These are phyloP conservation scores for Aramus guarauna DNA, from an alignment of 2,113 vertebrate species.

Conservation along the genomic window DNA sequence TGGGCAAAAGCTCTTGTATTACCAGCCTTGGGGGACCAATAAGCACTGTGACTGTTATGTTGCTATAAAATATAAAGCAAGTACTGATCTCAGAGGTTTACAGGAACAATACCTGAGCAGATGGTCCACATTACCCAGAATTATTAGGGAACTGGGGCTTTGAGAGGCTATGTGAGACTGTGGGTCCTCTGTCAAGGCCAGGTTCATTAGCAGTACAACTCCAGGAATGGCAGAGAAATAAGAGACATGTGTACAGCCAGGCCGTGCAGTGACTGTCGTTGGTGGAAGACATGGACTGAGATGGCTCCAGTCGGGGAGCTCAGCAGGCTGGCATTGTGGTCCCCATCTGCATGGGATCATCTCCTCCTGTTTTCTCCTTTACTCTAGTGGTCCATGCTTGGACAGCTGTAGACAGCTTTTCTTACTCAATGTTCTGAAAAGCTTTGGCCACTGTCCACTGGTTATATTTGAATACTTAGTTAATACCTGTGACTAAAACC, in stretches of 20 bases:
- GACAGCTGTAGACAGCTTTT: not conserved
- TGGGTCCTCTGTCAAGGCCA: not conserved
- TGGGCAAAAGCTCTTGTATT: not conserved
- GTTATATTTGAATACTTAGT: not conserved
- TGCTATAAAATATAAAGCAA: not conserved
- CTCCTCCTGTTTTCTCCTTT: not conserved
- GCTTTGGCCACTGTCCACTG: not conserved
- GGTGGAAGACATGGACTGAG: not conserved
- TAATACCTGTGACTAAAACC: not conserved
- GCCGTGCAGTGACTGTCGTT: rapidly evolving
- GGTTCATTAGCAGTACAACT: not conserved
- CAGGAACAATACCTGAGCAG: not conserved
- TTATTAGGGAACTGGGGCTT: not conserved
- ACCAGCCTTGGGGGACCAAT: not conserved
- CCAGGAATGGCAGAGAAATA: not conserved
- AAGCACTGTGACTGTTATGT: not conserved
- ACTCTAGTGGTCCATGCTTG: rapidly evolving
- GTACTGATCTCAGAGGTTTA: not conserved
- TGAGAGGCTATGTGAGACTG: not conserved
- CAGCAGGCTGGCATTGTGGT: not conserved
- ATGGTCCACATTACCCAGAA: not conserved
- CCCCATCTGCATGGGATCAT: not conserved
- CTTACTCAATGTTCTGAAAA: not conserved
- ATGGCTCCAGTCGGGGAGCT: not conserved
- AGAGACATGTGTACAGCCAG: not conserved